Evolutionary conservation across 2,113 vertebrate genomes (phyloP).

Genomic region (Crotophaga sulcirostris): DNA sequence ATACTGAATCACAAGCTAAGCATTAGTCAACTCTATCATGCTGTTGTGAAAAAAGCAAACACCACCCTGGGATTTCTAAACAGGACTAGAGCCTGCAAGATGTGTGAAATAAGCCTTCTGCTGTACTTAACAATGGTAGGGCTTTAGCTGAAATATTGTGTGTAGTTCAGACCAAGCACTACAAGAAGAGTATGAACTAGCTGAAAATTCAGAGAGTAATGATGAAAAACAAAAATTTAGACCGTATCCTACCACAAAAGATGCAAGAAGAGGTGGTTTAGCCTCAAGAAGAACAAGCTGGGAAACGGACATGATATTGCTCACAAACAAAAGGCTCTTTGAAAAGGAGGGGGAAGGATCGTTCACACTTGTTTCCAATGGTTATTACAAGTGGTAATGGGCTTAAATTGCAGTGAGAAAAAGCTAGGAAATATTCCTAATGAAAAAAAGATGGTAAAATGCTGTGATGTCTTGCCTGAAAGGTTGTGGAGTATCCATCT

Average conservation of each 20-base stretch:
- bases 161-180: not conserved
- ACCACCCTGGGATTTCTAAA: not conserved
- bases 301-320: not conserved
- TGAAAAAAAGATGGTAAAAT: not conserved
- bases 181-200: not conserved
- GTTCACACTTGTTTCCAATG: not conserved
- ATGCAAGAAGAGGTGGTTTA: not conserved
- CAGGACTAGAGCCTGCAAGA: not conserved
- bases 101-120: not conserved
- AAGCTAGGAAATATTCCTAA: not conserved
- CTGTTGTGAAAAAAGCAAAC: slow-evolving; percentile 17
- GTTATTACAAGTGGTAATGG: not conserved
- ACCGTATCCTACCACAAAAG: not conserved
- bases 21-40: not conserved
- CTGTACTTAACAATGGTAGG: not conserved
- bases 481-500: not conserved
- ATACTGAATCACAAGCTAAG: not conserved
- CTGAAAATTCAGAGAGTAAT: not conserved
- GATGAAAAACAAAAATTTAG: not conserved
- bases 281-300: not conserved
- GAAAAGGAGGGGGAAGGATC: not conserved
- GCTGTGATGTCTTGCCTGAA: not conserved
- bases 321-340: not conserved
- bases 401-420: not conserved
- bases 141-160: not conserved